Evolutionary conservation across 2,888 invertebrate species (phyloP), one percentile per base, ranked within the genome.

Genomic region (Limnephilus lunatus): DNA sequence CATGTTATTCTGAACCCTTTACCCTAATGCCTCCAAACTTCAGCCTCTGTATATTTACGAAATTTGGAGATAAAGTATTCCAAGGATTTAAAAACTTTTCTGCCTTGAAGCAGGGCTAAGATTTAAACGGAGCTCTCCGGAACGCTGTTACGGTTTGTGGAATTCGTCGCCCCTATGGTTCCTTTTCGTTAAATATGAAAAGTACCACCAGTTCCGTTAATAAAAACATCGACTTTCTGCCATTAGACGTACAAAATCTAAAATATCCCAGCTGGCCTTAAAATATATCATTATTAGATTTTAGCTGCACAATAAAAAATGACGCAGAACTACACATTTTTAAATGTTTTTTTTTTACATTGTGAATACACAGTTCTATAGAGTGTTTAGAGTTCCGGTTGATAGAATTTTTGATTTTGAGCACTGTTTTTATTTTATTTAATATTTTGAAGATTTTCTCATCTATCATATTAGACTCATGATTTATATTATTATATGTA

Each of bases 21-120:
- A 25, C 15, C 82, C 30, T 82, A 82, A 82, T 31, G 30, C 82
- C 82, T 32, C 14, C 32, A 82, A 82, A 82, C 82, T 82, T 15
- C 15, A 82, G 82, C 15, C 82, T 82, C 68, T 68, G 68, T 68
- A 68, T 68, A 68, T 68, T 68, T 68, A 68, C 68, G 9, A 68
- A 68, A 68, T n/a, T 68, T 68, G 68, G n/a, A 68, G 68, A 68
- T 68, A n/a, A 68, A 68, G 68, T 68, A 68, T 68, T 68, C 68
- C 2, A 68, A 68, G 68, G 68, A 68, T 68, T 68, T 68, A 25
- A 68, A 68, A 68, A 68, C 68, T 68, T 68, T 68, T 9, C 68
- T 25, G 25, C 25, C 68, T 68, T 68, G 68, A n/a, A 68, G 68
- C 68, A 68, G 68, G 25, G 68, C 68, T 68, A 68, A 68, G 68